Conservation (phyloP, 1,140 invertebrate species). For the Littorina saxatilis region DNA sequence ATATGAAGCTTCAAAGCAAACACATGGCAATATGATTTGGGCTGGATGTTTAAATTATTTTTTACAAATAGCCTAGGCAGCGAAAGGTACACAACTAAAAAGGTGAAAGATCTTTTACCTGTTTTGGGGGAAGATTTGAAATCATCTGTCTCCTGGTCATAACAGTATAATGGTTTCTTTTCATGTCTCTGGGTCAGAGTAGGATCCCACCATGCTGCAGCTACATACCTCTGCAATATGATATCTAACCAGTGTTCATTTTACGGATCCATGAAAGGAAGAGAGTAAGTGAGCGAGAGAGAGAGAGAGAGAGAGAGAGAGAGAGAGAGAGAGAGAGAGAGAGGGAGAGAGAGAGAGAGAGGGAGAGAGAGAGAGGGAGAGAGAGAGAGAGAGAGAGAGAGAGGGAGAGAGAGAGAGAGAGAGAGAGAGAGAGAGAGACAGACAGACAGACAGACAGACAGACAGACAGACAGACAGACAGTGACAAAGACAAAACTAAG, state of each 20-base stretch:
- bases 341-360: background rate
- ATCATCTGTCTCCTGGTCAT: too few relatives aligned
- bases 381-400: background rate
- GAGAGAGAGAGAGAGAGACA: background rate
- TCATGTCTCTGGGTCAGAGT: too few relatives aligned
- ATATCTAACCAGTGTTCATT: background rate
- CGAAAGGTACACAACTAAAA: too few relatives aligned
- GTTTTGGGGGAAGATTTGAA: too few relatives aligned
- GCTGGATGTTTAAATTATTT: too few relatives aligned
- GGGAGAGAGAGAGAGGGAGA: background rate
- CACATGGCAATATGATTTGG: too few relatives aligned
- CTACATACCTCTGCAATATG: constrained; percentile 41
- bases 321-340: background rate
- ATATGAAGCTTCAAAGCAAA: too few relatives aligned
- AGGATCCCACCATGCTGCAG: constrained; percentile 47
- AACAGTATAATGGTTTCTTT: too few relatives aligned
- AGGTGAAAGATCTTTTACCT: too few relatives aligned
- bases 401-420: background rate
- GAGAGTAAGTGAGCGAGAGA: too few relatives aligned
- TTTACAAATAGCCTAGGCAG: too few relatives aligned
- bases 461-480: background rate
- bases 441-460: background rate
- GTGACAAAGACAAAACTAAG: background rate
- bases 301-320: background rate
- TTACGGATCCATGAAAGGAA: background rate